A percentile compares a stretch with the other conserved stretches of the same genome.
These are phyloP conservation scores for Nipponacmea schrenckii DNA, from an alignment of 2,888 invertebrate genomes.

Conservation along the genomic window DNA sequence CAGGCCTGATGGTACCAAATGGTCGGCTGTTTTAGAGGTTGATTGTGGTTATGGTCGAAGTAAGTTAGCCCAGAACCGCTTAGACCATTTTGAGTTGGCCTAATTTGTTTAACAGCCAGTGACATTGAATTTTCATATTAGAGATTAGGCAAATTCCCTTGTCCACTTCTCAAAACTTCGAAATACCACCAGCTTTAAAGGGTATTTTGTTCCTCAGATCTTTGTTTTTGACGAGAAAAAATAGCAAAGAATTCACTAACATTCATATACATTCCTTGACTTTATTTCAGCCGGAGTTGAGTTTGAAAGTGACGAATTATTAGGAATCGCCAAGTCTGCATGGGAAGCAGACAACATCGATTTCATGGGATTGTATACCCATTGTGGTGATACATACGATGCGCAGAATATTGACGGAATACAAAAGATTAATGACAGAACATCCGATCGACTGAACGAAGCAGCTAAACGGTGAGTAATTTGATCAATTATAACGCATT, in stretches of 20 bases:
- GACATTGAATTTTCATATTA: too few species aligned
- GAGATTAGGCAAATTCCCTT: too few species aligned
- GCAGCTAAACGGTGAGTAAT: not conserved
- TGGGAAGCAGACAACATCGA: slow-evolving; percentile 22
- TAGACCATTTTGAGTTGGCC: too few species aligned
- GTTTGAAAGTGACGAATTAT: slow-evolving; percentile 68
- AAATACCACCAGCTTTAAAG: too few species aligned
- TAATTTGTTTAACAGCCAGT: too few species aligned
- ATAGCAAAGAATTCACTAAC: too few species aligned
- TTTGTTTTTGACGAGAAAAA: too few species aligned
- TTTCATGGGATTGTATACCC: slow-evolving; percentile 60
- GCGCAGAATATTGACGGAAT: slow-evolving; percentile 34
- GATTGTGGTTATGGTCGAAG: slow-evolving; percentile 62
- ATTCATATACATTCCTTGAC: too few species aligned
- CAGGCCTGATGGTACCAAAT: slow-evolving; percentile 42
- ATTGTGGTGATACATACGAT: slow-evolving; percentile 58
- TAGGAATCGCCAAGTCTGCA: slow-evolving; percentile 36
- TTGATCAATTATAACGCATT: too few species aligned
- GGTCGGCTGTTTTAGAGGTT: slow-evolving; percentile 63
- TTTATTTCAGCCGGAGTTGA: slow-evolving; percentile 43
- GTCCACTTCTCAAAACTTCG: too few species aligned
- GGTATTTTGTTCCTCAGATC: too few species aligned
- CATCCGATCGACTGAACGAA: slow-evolving; percentile 36
- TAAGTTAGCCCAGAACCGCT: too few species aligned
- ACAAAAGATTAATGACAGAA: slow-evolving; percentile 33